A percentile compares a stretch with the other conserved stretches of the same genome.
These are phyloP conservation scores for Apeltes quadracus DNA, from an alignment of 2,113 vertebrate genomes.

Conservation along the genomic window DNA sequence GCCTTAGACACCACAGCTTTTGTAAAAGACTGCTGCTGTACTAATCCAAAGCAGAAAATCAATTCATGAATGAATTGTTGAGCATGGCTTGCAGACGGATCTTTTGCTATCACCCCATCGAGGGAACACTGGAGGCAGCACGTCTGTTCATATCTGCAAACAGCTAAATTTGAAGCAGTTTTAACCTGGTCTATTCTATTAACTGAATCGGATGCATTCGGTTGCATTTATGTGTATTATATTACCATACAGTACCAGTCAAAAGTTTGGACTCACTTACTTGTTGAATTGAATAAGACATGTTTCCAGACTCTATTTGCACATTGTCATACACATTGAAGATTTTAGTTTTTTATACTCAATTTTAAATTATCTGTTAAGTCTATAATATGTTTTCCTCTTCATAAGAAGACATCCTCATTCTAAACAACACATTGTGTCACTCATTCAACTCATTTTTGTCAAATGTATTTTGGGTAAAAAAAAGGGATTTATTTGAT, in stretches of 20 bases:
- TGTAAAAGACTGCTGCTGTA: constrained; percentile 48
- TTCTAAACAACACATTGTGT: neutral
- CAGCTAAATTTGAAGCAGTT: constrained; percentile 34
- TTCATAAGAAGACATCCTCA: neutral
- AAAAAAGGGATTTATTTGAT: constrained; percentile 10
- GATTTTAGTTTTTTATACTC: neutral
- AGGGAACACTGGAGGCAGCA: constrained; percentile 36
- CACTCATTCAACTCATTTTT: neutral
- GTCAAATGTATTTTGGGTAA: neutral
- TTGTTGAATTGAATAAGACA: no score
- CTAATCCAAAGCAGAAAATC: constrained; percentile 69
- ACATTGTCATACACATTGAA: neutral
- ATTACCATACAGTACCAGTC: neutral
- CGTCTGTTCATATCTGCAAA: constrained; percentile 46
- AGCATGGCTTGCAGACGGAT: constrained; percentile 68
- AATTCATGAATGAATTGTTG: constrained; percentile 67
- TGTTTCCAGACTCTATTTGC: neutral
- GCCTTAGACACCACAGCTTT: constrained; percentile 40
- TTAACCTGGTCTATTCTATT: constrained; percentile 35
- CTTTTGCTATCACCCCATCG: constrained; percentile 42
- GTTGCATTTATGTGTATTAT: constrained; percentile 1
- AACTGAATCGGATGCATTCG: constrained; percentile 15
- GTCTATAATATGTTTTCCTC: neutral
- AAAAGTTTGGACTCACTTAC: no score
- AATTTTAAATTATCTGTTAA: neutral